Conservation (phyloP, 1,140 invertebrate species). For the Melipona quadrifasciata region DNA sequence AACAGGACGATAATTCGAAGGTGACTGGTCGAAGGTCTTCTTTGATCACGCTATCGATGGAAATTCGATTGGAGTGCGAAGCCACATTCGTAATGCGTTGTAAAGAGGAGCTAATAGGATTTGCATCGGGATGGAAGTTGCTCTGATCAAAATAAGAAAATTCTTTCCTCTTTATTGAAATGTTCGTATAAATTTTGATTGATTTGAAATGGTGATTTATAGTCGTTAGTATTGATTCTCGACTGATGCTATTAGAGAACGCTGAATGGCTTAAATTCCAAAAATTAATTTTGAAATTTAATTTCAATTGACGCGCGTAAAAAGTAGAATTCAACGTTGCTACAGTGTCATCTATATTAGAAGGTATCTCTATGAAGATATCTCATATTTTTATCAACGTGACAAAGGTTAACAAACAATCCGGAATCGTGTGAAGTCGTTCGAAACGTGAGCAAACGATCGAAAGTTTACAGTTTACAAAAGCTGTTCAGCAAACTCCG, state of each 20-base stretch:
- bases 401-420: too few relatives aligned
- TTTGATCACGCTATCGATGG: neutral
- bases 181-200: too few relatives aligned
- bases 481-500: neutral
- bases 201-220: too few relatives aligned
- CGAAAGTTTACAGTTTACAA: neutral
- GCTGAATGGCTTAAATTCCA: too few relatives aligned
- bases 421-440: neutral
- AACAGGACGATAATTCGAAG: constrained; percentile 5
- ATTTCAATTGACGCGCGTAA: too few relatives aligned
- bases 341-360: too few relatives aligned
- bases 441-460: neutral
- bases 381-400: too few relatives aligned
- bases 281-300: too few relatives aligned
- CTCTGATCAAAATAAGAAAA: neutral
- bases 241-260: too few relatives aligned
- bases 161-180: neutral
- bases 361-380: too few relatives aligned
- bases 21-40: neutral
- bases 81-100: neutral
- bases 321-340: too few relatives aligned
- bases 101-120: neutral
- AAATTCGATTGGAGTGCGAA: neutral
- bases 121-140: neutral
- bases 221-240: too few relatives aligned